Evolutionary conservation across 2,113 vertebrate species (phyloP), one percentile per base, ranked within the genome.

Genomic region (Eptesicus fuscus): DNA sequence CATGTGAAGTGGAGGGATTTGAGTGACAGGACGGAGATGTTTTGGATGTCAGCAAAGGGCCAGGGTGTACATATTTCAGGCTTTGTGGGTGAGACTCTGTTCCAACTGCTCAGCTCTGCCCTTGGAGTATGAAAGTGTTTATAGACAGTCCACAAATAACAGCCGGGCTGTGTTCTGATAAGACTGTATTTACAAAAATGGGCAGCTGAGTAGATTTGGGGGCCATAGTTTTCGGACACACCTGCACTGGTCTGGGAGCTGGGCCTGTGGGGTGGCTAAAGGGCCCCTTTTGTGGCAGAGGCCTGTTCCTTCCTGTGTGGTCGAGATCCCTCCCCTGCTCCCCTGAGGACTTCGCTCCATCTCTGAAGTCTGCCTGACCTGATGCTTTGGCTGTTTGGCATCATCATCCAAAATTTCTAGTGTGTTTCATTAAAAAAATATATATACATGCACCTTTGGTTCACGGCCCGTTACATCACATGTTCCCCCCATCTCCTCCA

Each of bases 171-270:
- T 28, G 22, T 63, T 65, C 37, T 14, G 44, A n/a, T 32, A 76
- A 88, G 84, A 83, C 53, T 90, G 79, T 67, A 83, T 77, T 94
- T 61, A 30, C 40, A 79, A 51, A n/a, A 71, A 4, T 32, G 44
- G 65, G 23, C 8, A 73, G 47, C 35, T 49, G 32, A 5, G 16
- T 20, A 25, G 13, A 30, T 20, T 10, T 4, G 42, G 73, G 7
- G 35, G 35, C 40, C 14, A 0, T 3, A 11, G 22, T 42, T 76
- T 22, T 40, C 7, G 0, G 2, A 12, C 11, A 7, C 18, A 23
- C 7, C 16, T 3, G 17, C 1, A 0, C 9, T 17, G 18, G 14
- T 11, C 78, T 30, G 23, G 70, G 78, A 49, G 25, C 44, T 30
- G 4, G 0, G 49, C 35, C 7, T 14, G n/a, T 5, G 59, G 12